Evolutionary conservation across 2,888 invertebrate species (phyloP).

Genomic region (Conops quadrifasciatus): DNA sequence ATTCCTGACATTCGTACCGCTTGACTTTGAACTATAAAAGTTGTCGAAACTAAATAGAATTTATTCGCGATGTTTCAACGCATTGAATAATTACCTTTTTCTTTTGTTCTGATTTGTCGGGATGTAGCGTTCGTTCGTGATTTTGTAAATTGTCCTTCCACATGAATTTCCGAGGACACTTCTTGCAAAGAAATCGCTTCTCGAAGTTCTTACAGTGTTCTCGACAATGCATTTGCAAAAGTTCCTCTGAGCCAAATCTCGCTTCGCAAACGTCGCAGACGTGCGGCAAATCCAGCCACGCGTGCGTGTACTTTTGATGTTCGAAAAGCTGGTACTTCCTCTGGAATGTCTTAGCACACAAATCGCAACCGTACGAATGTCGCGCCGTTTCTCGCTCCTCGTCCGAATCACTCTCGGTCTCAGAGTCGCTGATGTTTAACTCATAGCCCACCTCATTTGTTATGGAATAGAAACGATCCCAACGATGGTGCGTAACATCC

Average conservation of each 20-base stretch:
- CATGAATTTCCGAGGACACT: constrained; percentile 59
- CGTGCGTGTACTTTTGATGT: constrained; percentile 56
- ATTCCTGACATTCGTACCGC: constrained; percentile 46
- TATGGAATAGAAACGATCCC: constrained; percentile 61
- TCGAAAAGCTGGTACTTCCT: constrained; percentile 58
- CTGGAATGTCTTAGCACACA: constrained; percentile 51
- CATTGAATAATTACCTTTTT: constrained; percentile 39
- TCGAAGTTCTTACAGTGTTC: constrained; percentile 58
- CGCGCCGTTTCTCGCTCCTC: constrained; percentile 29
- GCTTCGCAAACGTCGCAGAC: constrained; percentile 68
- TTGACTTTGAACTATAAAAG: constrained; percentile 40
- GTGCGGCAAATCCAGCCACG: constrained; percentile 66
- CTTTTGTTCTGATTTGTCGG: constrained; percentile 38
- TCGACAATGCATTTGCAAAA: constrained; percentile 68
- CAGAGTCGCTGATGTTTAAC: constrained; percentile 56
- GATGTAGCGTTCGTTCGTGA: constrained; percentile 50
- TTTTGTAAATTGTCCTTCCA: constrained; percentile 60
- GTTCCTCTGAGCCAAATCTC: constrained; percentile 66
- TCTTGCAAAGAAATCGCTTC: constrained; percentile 57
- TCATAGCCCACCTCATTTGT: constrained; percentile 61
- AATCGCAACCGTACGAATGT: constrained; percentile 51
- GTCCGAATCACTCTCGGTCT: constrained; percentile 46
- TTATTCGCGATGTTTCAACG: neutral
- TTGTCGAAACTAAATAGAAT: neutral
- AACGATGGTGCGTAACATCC: constrained; percentile 48